Base-by-base conservation (phyloP, 1,140 invertebrate genomes). In the Batillaria attramentaria region DNA sequence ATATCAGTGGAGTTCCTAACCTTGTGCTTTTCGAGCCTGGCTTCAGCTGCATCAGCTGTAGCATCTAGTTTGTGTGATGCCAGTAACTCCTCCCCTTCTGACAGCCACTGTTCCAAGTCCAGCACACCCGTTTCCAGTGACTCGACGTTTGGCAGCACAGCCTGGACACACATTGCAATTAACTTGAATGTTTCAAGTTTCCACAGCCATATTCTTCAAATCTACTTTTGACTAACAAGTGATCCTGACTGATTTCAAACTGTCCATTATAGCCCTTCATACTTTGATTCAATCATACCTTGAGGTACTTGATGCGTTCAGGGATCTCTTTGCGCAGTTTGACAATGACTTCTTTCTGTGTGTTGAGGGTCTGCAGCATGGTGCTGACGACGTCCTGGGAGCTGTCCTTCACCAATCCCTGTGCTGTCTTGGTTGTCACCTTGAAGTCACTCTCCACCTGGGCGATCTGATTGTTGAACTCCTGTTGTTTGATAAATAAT, bases 371-470 rank as follows among this genome's bases (percentile, higher is more conserved):
- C 54, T 94, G 93, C 95, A 98, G 96, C 93, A 97, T 97, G 69
- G 93, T 93, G 81, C 97, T 96, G 3, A 98, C 96, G 86, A 97
- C 96, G 50, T 98, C 96, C 33, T 96, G 93, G 0, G 95, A 94
- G n/a, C 98, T 92, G 88, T 98, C 96, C 83, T 95, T 95, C 28
- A 98, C 96, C 1, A 98, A 92, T 8, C 93, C 93, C 90, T 98
- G 97, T 89, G 98, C 97, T 69, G 95, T 96, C 88, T 96, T 96
- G 84, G 95, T 96, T 46, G 96, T 94, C 68, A 93, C 94, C 89
- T 98, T 97, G 89, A 98, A 98, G 0, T 97, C 89, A 79, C 96
- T 95, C 89, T 98, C 97, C 80, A 97, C 95, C 65, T 94, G 93
- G 87, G 97, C 95, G 1, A 97, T 94, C 91, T 98, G 95, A 35